Percentiles rank a stretch among this genome's conserved stretches.
Evolutionary conservation across 2,797 vertebrate genomes (phyloP).

Genomic region (Falco concolor): DNA sequence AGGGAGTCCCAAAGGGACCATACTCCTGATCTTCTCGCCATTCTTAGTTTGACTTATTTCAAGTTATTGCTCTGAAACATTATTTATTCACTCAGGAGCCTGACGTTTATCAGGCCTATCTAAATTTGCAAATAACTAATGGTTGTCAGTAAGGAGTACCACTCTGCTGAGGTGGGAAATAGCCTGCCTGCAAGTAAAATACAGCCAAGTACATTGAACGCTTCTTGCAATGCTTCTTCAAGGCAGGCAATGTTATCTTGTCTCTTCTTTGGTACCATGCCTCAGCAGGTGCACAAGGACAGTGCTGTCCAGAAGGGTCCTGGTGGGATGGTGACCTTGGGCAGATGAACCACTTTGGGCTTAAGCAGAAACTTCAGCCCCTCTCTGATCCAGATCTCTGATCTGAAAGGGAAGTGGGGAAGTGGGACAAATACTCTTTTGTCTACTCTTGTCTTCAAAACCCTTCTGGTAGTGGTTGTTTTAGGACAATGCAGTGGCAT

Average conservation of each 20-base stretch:
- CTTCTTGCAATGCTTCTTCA: neutral
- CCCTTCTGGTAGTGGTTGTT: neutral
- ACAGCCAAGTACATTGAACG: neutral
- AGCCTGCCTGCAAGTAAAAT: neutral
- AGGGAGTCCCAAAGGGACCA: neutral
- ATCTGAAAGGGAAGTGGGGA: neutral
- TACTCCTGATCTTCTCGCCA: neutral
- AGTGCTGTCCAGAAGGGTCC: neutral
- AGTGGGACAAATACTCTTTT: neutral
- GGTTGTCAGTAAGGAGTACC: neutral
- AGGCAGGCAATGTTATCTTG: neutral
- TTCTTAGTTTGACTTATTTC: conserved; percentile 38
- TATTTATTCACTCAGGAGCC: conserved; percentile 23
- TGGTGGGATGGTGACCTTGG: neutral
- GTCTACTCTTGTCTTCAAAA: neutral
- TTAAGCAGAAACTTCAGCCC: neutral
- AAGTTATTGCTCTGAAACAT: conserved; percentile 2
- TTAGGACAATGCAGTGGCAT: neutral
- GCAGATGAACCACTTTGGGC: neutral
- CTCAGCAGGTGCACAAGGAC: neutral
- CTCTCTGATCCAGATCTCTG: neutral
- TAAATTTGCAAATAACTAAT: conserved; percentile 29
- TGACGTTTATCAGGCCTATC: neutral
- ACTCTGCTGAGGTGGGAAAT: conserved; percentile 42
- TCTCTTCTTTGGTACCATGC: neutral